Evolutionary conservation across 2,113 vertebrate genomes (phyloP).

Genomic region (Theristicus caerulescens): DNA sequence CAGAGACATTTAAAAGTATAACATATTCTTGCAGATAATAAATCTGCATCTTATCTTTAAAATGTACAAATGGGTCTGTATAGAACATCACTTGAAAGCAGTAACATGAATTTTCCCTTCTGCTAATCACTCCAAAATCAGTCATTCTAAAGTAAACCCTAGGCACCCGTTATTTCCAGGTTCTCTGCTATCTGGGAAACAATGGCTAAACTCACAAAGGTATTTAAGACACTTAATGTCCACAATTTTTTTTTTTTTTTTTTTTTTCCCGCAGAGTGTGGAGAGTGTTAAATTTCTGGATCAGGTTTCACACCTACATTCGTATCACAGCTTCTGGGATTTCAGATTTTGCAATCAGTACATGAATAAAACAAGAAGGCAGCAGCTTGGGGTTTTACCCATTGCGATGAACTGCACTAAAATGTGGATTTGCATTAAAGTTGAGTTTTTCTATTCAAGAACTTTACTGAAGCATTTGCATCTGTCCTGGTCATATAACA

Average conservation of each 20-base stretch:
- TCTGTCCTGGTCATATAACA: neutral
- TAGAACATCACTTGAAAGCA: neutral
- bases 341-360: neutral
- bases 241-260: neutral
- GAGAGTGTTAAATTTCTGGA: neutral
- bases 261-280: accelerated
- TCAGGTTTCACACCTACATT: neutral
- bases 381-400: neutral
- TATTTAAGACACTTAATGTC: neutral
- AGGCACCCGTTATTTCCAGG: neutral
- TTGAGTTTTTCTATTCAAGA: neutral
- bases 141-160: neutral
- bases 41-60: neutral
- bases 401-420: neutral
- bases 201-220: neutral
- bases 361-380: neutral
- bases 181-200: neutral
- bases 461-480: neutral
- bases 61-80: neutral
- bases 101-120: neutral
- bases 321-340: neutral
- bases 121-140: neutral
- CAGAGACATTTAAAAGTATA: neutral
- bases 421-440: neutral
- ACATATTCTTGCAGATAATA: neutral